A percentile compares a stretch with the other conserved stretches of the same genome.
Evolutionary conservation across 1,140 invertebrate species (phyloP).

Genomic region (Heliconius himera): DNA sequence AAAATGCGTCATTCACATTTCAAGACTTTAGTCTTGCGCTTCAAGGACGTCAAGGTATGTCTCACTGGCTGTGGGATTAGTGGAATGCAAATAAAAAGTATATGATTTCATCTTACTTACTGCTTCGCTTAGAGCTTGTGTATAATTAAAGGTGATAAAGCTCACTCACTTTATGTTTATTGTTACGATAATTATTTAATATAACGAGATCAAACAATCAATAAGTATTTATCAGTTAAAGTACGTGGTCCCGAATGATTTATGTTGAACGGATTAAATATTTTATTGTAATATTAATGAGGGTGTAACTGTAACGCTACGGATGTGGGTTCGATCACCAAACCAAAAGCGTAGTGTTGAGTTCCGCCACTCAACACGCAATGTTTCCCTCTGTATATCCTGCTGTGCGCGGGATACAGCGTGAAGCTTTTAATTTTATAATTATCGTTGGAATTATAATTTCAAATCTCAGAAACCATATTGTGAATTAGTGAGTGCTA

Average conservation of each 20-base stretch:
- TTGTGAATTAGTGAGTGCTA: too few species aligned
- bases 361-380: too few species aligned
- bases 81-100: constrained; percentile 57
- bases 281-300: constrained; percentile 17
- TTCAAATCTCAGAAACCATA: background rate
- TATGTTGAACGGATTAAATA: background rate
- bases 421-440: background rate
- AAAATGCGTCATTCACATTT: constrained; percentile 58
- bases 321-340: too few species aligned
- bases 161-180: background rate
- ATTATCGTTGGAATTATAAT: background rate
- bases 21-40: constrained; percentile 55
- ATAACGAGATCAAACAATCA: background rate
- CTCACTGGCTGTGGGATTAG: constrained; percentile 48
- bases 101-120: constrained; percentile 9
- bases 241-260: background rate
- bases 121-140: background rate
- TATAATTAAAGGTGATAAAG: background rate
- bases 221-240: background rate
- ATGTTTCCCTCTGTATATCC: too few species aligned
- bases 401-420: too few species aligned
- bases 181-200: background rate
- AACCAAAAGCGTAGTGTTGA: too few species aligned
- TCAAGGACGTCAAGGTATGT: constrained; percentile 62
- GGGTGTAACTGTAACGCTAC: too few species aligned